Conservation (phyloP, 2,113 vertebrate species). For the Prochilodus magdalenae region DNA sequence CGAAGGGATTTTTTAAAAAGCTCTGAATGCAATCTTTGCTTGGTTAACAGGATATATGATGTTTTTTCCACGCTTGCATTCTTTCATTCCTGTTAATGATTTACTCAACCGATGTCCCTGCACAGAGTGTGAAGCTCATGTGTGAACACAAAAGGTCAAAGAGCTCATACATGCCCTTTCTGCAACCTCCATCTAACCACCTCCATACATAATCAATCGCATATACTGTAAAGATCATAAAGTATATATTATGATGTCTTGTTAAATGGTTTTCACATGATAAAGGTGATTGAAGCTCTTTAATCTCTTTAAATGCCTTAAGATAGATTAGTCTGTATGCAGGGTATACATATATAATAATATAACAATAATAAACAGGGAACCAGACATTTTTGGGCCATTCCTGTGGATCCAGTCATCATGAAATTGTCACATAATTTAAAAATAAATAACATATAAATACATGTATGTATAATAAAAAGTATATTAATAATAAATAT, state of each 20-base stretch:
- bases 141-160: background rate
- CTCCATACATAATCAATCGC: background rate
- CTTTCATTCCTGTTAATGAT: conserved; percentile 51
- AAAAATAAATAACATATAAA: no score
- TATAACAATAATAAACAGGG: no score
- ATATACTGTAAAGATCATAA: no score
- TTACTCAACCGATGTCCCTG: conserved; percentile 45
- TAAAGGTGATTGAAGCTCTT: background rate
- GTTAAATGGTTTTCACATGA: background rate
- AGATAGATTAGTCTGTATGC: background rate
- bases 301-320: background rate
- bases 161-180: background rate
- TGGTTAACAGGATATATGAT: conserved; percentile 68
- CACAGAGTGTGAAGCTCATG: background rate
- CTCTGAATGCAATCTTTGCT: conserved; percentile 74
- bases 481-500: no score
- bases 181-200: background rate
- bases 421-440: no score
- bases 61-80: conserved; percentile 34
- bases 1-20: conserved; percentile 72
- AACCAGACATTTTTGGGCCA: no score
- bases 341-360: background rate
- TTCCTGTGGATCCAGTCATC: no score
- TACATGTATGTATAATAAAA: no score
- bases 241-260: background rate